Evolutionary conservation across 2,113 vertebrate species (phyloP), one percentile per base, ranked within the genome.

Genomic region (Spilogale gracilis): DNA sequence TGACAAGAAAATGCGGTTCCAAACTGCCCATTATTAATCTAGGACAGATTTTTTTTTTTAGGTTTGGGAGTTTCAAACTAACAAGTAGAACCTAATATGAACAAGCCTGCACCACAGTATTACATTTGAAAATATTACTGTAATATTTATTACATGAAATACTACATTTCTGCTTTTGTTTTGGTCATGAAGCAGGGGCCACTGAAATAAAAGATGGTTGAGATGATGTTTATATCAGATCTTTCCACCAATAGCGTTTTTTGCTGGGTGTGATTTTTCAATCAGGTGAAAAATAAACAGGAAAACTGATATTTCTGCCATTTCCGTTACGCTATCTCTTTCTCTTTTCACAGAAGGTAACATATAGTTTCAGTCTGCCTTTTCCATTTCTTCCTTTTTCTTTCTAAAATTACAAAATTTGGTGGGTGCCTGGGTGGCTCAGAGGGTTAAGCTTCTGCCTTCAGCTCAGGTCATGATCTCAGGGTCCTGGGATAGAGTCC

Each of bases 381-480:
- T 96, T 69, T 60, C 1, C 3, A 87, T 27, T 65, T 87, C 73
- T 86, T 74, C 7, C 8, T 67, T 89, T 85, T 89, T 65, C 52
- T 50, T 63, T 71, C 17, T 58, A 84, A 96, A 96, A 38, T 80
- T 71, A 50, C 17, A 94, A 91, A 93, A 71, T 78, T n/a, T 67
- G 17, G 60, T 1, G 9, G 21, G 60, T 61, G 60, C 23, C 60
- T 61, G 60, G 21, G 60, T 61, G 60, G 21, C 21, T 61, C 60
- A 23, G 21, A 23, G 0, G 21, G 21, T 61, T 23, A 61, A 61
- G 60, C 60, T 9, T 61, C 60, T 61, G 21, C 60, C 60, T 61
- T 61, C 21, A 61, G 60, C 60, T 61, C 60, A 61, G 60, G 60
- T 61, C 60, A 61, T 61, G 60, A 61, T 23, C 60, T 9, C 58